Base-by-base conservation (phyloP, 2,888 invertebrate species). In the Lithophane socia region DNA sequence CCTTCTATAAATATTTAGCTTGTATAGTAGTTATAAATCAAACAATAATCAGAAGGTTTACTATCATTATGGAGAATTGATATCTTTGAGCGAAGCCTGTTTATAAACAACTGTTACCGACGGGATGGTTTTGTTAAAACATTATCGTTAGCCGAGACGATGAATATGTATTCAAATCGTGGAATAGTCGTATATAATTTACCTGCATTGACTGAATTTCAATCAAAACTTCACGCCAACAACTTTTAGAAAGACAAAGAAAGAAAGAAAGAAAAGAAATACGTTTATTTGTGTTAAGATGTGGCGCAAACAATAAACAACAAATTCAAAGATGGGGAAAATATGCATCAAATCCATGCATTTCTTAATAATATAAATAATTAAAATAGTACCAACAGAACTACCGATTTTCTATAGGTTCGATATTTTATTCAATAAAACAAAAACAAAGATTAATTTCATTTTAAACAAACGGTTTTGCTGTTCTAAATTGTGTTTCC, bases 401-500 rank as follows among this genome's bases (percentile, higher is more conserved):
- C 13, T 16, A 37, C 13, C 7, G 16, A 47, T 12, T 42, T 29
- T 47, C 0, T 13, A 29, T 71, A 63, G 8, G 42, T 73, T 66
- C 12, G 29, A 73, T 49, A 29, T 67, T 63, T 37, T 67, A 61
- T 64, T 73, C 29, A 18, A 69, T 60, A 29, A 73, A 81, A 80
- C n/a, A 21, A 72, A 58, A 72, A 58, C 29, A 49, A 73, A 75
- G 52, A 74, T 79, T 67, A 72, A 75, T 70, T 79, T 47, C 21
- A 83, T 76, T 77, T 29, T 5, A 66, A 70, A 70, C 79, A 80
- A 78, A 86, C 66, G 60, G 60, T 70, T 80, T 44, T 78, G 63
- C 70, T 76, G 78, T 80, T 87, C 77, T 66, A 60, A 71, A 65
- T 64, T 74, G 69, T 61, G 42, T 75, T 87, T 85, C 80, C 85